phyloP scores from a whole-genome alignment of 1,140 invertebrate genomes.

The Drosophila obscura region DNA sequence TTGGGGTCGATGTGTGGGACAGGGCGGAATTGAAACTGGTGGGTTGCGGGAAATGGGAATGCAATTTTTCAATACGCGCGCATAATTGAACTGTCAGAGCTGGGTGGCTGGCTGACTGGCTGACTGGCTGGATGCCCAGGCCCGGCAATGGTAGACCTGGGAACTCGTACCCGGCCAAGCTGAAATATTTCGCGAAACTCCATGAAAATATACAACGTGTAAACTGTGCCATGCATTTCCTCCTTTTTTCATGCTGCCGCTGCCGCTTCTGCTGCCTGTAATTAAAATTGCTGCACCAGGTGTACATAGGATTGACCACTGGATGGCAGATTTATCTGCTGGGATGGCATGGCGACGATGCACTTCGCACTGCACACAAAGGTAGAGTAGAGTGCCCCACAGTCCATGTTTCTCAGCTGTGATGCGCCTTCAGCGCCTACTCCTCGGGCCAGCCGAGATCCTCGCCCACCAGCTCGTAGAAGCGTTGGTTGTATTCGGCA shows the following conservation, averaged over 20 bases:
- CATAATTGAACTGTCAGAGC: conserved; percentile 80
- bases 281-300: conserved; percentile 41
- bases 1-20: not conserved
- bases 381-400: conserved; percentile 13
- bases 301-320: conserved; percentile 24
- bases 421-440: conserved; percentile 31
- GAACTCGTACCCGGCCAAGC: conserved; percentile 12
- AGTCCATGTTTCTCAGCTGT: conserved; percentile 56
- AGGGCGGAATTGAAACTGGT: too few relatives aligned
- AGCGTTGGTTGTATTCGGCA: conserved; percentile 96
- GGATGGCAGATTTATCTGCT: conserved; percentile 31
- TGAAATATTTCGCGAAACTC: conserved; percentile 48
- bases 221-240: conserved; percentile 27
- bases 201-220: conserved; percentile 29
- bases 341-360: not conserved
- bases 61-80: conserved; percentile 64
- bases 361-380: not conserved
- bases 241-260: conserved; percentile 1
- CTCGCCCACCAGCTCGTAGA: conserved; percentile 96
- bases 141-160: too few relatives aligned
- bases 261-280: conserved; percentile 21
- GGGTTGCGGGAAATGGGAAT: conserved; percentile 38
- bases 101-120: conserved; percentile 8
- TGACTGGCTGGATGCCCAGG: not conserved
- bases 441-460: conserved; percentile 89